Evolutionary conservation across 1,140 invertebrate species (phyloP).

Genomic region (Steinernema feltiae): DNA sequence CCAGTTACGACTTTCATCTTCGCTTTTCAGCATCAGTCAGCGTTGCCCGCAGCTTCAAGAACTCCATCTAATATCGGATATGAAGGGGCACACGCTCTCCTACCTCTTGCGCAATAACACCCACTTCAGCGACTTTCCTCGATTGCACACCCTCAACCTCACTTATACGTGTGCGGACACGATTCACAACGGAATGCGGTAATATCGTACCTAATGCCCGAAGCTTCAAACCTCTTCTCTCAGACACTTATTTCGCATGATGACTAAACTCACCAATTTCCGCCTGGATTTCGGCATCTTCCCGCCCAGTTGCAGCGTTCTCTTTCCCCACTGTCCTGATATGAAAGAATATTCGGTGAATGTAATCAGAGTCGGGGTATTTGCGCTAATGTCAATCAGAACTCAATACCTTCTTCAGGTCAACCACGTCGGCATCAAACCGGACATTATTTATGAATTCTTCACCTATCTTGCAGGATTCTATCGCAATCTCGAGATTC

Average conservation of each 20-base stretch:
- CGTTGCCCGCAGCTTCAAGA: not conserved
- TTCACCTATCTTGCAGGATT: not conserved
- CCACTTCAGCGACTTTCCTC: not conserved
- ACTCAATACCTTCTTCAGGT: not conserved
- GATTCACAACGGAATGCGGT: not conserved
- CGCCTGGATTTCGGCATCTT: not conserved
- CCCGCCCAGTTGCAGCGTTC: not conserved
- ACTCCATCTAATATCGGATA: not conserved
- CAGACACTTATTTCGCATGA: not conserved
- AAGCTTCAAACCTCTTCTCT: not conserved
- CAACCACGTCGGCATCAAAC: not conserved
- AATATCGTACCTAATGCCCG: not conserved
- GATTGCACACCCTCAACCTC: not conserved
- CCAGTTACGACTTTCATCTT: not conserved
- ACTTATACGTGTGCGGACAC: not conserved
- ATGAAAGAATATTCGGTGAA: not conserved
- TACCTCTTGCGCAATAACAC: not conserved
- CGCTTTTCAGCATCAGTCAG: not conserved
- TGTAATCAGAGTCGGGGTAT: not conserved
- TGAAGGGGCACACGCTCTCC: not conserved
- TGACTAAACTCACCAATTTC: not conserved
- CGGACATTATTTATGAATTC: not conserved
- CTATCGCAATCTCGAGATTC: not conserved
- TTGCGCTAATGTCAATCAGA: not conserved
- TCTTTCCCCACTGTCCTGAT: not conserved